A percentile compares a stretch with the other conserved stretches of the same genome.
These are phyloP conservation scores for Acanthis flammea DNA, from an alignment of 2,797 vertebrate genomes.

Conservation along the genomic window DNA sequence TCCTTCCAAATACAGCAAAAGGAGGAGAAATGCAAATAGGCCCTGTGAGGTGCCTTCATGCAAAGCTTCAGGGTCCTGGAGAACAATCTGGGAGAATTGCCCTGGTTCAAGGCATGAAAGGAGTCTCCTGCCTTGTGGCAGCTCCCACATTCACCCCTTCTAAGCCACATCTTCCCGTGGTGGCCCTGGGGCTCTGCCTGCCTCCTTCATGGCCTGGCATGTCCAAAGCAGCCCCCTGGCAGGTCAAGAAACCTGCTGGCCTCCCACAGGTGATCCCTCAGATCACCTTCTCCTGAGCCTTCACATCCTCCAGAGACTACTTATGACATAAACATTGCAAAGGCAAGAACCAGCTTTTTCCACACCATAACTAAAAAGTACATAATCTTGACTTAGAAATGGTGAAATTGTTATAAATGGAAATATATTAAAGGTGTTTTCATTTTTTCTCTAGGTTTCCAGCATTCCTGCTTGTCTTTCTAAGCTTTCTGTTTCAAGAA, in stretches of 20 bases:
- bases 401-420: background rate
- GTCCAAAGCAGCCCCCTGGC: accelerated
- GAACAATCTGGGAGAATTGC: background rate
- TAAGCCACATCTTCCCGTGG: background rate
- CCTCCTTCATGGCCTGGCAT: background rate
- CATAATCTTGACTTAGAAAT: background rate
- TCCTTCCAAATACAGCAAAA: background rate
- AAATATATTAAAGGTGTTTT: background rate
- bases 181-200: background rate
- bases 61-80: background rate
- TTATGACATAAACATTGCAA: background rate
- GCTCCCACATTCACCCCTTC: background rate
- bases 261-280: background rate
- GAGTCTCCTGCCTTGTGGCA: background rate
- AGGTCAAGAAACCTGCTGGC: background rate
- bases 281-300: background rate
- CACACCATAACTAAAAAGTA: background rate
- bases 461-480: background rate
- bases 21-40: background rate
- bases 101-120: background rate
- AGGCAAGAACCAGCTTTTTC: background rate
- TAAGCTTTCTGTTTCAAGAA: background rate
- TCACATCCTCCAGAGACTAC: accelerated
- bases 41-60: background rate
- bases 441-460: background rate